These are phyloP conservation scores for Nomada ruficornis DNA, from an alignment of 2,888 invertebrate genomes.

Conservation along the genomic window DNA sequence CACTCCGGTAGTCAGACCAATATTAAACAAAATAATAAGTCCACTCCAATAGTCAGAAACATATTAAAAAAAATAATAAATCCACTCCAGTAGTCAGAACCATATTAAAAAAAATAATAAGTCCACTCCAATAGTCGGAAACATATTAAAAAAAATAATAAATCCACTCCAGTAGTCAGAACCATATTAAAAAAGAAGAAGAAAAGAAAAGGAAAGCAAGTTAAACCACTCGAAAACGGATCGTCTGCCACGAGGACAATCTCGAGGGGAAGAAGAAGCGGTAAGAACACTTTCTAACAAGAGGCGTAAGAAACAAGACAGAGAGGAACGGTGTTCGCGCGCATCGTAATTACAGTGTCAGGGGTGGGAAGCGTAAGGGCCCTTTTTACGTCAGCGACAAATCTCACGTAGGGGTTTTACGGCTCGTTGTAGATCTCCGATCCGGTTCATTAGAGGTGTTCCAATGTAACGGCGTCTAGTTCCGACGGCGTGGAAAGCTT, in stretches of 20 bases:
- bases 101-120: no score
- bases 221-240: background rate
- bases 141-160: no score
- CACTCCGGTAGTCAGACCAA: no score
- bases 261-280: no score
- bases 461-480: conserved; percentile 30
- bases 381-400: conserved; percentile 43
- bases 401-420: conserved; percentile 45
- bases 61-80: no score
- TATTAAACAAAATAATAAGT: no score
- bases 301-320: background rate
- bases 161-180: no score
- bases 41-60: no score
- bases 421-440: conserved; percentile 41
- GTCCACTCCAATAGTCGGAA: no score
- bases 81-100: no score
- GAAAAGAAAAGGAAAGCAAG: no score
- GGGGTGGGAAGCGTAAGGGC: background rate
- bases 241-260: background rate
- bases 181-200: no score
- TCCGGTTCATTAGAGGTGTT: conserved; percentile 51
- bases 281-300: background rate
- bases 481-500: conserved; percentile 12
- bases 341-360: conserved; percentile 44
- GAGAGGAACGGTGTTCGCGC: background rate